Conservation (phyloP, 2,113 vertebrate species). For the Macrotis lagotis region DNA sequence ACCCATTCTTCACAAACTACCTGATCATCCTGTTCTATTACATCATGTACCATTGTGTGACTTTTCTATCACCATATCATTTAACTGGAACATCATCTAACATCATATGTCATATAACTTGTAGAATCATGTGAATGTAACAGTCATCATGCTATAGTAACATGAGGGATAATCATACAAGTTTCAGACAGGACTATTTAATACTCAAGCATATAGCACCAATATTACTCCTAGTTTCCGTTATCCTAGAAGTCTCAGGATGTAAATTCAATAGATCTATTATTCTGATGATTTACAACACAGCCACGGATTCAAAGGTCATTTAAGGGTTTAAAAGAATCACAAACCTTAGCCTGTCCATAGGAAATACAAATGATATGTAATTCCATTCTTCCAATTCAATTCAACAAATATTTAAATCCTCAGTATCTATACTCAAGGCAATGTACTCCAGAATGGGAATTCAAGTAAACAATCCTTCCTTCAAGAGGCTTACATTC, state of each 20-base stretch:
- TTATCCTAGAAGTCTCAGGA: not conserved
- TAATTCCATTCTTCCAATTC: slow-evolving; percentile 5
- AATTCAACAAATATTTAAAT: slow-evolving; percentile 39
- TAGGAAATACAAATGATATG: slow-evolving; percentile 14
- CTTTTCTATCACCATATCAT: too few relatives aligned
- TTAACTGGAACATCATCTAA: not conserved
- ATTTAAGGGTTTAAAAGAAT: not conserved
- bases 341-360: not conserved
- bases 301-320: not conserved
- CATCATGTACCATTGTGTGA: too few relatives aligned
- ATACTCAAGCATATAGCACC: not conserved
- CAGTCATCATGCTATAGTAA: not conserved
- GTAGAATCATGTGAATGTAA: not conserved
- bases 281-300: slow-evolving; percentile 11
- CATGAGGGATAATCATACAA: not conserved
- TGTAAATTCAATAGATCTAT: not conserved
- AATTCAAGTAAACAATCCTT: not conserved
- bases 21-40: not conserved
- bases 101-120: not conserved
- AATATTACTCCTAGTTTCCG: slow-evolving; percentile 22
- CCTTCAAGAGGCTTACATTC: not conserved
- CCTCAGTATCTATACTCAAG: not conserved
- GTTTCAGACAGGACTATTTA: not conserved
- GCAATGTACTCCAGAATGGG: not conserved
- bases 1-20: slow-evolving; percentile 1